Conservation (phyloP, 2,888 invertebrate species). For the Dendrolimus houi region DNA sequence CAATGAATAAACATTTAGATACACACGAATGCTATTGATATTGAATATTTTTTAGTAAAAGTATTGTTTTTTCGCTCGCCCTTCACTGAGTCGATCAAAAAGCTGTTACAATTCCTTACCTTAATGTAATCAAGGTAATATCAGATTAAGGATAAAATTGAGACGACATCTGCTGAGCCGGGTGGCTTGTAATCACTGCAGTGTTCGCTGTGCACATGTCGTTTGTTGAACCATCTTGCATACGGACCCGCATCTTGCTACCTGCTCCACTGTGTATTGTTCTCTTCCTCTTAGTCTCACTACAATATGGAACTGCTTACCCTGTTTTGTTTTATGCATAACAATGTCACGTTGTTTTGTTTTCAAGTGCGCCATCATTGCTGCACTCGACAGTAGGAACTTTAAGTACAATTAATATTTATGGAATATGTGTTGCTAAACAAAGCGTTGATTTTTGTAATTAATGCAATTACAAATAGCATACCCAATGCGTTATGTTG, state of each 20-base stretch:
- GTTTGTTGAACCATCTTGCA: slow-evolving; percentile 31
- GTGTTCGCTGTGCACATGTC: slow-evolving; percentile 47
- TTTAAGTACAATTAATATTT: slow-evolving; percentile 20
- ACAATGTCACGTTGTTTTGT: slow-evolving; percentile 42
- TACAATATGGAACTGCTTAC: slow-evolving; percentile 53
- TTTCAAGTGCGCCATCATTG: slow-evolving; percentile 37
- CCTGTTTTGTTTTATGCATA: slow-evolving; percentile 52
- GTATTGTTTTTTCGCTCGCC: slow-evolving; percentile 20
- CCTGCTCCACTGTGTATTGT: slow-evolving; percentile 54
- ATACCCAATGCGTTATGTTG: slow-evolving; percentile 26
- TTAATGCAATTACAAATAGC: slow-evolving; percentile 26
- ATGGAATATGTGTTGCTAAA: slow-evolving; percentile 16
- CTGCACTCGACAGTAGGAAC: slow-evolving; percentile 39
- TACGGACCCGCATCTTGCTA: slow-evolving; percentile 55
- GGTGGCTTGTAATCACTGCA: slow-evolving; percentile 37
- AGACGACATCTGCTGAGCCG: slow-evolving; percentile 47
- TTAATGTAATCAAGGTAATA: neutral
- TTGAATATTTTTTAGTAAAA: slow-evolving; percentile 30
- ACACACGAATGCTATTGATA: slow-evolving; percentile 42
- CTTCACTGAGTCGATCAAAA: slow-evolving; percentile 6
- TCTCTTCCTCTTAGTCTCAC: slow-evolving; percentile 11
- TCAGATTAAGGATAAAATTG: slow-evolving; percentile 8
- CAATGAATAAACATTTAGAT: slow-evolving; percentile 45
- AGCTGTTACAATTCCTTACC: neutral
- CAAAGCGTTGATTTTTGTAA: slow-evolving; percentile 20